Evolutionary conservation across 2,113 vertebrate species (phyloP).

Genomic region (Macquaria ambigua): DNA sequence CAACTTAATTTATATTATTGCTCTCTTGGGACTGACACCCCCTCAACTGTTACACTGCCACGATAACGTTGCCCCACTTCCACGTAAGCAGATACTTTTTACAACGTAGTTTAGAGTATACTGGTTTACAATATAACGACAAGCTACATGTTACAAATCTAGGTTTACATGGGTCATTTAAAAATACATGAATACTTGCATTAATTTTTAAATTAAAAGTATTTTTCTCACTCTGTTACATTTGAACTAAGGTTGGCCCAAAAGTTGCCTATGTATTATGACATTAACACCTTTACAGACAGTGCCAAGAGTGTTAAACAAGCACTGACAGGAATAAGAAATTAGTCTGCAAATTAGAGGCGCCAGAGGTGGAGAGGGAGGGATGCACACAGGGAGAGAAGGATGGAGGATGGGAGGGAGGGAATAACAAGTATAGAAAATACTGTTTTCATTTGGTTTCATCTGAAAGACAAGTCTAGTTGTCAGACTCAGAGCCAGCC

Average conservation of each 20-base stretch:
- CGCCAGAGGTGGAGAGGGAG: constrained; percentile 27
- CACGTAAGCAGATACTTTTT: not conserved
- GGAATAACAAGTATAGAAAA: constrained; percentile 77
- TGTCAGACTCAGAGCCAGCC: constrained; percentile 76
- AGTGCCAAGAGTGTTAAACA: constrained; percentile 8
- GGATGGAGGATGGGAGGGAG: constrained; percentile 58
- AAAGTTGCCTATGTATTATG: not conserved
- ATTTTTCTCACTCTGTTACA: not conserved
- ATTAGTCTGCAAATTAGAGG: constrained; percentile 49
- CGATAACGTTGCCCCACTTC: not conserved
- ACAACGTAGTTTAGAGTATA: not conserved
- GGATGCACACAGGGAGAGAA: constrained; percentile 13
- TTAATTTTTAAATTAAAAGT: constrained; percentile 1
- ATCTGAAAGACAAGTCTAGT: constrained; percentile 76
- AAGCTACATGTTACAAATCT: constrained; percentile 6
- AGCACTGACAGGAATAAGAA: constrained; percentile 38
- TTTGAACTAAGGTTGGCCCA: not conserved
- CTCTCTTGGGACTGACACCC: constrained; percentile 54
- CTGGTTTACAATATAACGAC: not conserved
- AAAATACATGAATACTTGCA: not conserved
- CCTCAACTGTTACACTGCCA: constrained; percentile 43
- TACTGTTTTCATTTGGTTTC: constrained; percentile 81
- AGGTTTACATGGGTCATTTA: not conserved
- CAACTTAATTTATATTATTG: constrained; percentile 56
- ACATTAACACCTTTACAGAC: constrained; percentile 2